phyloP scores from a whole-genome alignment of 2,113 vertebrate genomes.

The Todiramphus chloris region DNA sequence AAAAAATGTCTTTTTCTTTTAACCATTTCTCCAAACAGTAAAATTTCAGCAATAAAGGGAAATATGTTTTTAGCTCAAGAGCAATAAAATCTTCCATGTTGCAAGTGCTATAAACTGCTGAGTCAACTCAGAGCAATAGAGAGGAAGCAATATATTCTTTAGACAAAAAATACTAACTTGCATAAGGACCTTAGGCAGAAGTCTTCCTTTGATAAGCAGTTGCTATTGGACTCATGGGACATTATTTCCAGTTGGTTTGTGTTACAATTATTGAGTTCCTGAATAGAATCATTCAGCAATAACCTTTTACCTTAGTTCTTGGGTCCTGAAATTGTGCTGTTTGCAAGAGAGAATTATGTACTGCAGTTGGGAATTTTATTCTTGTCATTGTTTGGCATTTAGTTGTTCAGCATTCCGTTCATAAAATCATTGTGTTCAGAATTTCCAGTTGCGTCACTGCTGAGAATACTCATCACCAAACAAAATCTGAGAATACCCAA shows the following conservation, averaged over 20 bases:
- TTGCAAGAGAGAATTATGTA: neutral
- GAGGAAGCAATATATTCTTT: slow-evolving; percentile 50
- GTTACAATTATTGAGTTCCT: neutral
- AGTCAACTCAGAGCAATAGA: slow-evolving; percentile 36
- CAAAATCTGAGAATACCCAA: neutral
- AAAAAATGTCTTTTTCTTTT: neutral
- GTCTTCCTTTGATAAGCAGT: slow-evolving; percentile 34
- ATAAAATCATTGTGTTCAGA: neutral
- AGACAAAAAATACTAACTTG: neutral
- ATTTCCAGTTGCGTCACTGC: neutral
- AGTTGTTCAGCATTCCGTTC: neutral
- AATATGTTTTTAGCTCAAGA: neutral
- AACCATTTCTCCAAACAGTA: neutral
- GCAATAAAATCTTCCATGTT: slow-evolving; percentile 49
- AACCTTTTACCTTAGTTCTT: slow-evolving; percentile 3
- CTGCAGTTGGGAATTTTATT: neutral
- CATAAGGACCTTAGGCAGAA: neutral
- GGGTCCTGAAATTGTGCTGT: neutral
- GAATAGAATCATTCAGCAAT: neutral
- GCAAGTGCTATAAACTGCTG: neutral
- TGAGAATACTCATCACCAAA: neutral
- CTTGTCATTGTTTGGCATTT: neutral
- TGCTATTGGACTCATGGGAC: neutral
- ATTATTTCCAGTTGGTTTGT: neutral
- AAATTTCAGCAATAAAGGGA: slow-evolving; percentile 51